Base-by-base conservation (phyloP, 2,888 invertebrate genomes). In the Chaitophorus viminalis region DNA sequence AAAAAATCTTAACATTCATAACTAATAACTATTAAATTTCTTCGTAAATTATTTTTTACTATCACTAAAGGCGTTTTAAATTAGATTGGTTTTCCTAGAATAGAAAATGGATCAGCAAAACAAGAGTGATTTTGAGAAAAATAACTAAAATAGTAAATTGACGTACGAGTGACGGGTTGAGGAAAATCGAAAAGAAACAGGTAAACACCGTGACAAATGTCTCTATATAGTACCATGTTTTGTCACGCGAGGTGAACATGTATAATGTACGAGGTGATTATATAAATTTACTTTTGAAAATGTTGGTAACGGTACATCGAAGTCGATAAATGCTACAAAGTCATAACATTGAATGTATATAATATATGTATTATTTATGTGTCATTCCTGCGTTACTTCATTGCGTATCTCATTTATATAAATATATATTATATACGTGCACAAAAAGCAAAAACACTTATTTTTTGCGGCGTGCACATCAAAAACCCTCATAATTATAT, bases 231-330 rank as follows among this genome's bases (percentile, higher is more conserved):
- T 72, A 31, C 54, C 21, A 36, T 54, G 74, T 74, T 82, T 74
- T 82, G n/a, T 82, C 82, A 74, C 82, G 36, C 82, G 60, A 75
- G 39, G 75, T 39, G 60, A 83, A 75, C 75, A 75, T 75, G 75
- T 75, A 83, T 83, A 75, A 83, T 83, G 75, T 83, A 83, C 74
- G 60, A 39, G 74, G 83, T 83, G 83, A 83, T 83, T 83, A 83
- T 83, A 75, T 83, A 83, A 83, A 83, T 83, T 83, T 36, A 74
- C 60, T 75, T 83, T 46, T 70, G n/a, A 52, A n/a, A 31, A 82
- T 70, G 46, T 82, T 4, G 36, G 83, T 74, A 33, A n/a, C 14
- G 36, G 82, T 75, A 60, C 39, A 60, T 83, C 36, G 60, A 75
- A 83, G 83, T 75, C 74, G 29, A 83, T 74, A 74, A 78, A 81